Evolutionary conservation across 2,888 invertebrate species (phyloP).

Genomic region (Melieria crassipennis): DNA sequence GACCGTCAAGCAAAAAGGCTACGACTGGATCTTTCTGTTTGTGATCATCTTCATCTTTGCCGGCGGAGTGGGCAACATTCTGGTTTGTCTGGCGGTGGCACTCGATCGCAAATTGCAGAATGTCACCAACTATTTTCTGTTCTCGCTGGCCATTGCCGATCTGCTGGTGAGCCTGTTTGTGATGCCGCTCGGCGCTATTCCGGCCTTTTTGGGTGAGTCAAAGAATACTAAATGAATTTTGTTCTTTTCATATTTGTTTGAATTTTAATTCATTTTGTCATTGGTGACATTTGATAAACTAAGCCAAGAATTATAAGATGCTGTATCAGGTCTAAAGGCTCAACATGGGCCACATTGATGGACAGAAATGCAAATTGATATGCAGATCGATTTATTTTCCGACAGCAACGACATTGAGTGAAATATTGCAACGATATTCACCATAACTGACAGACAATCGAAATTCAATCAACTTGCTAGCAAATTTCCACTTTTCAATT

Average conservation of each 20-base stretch:
- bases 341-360: too few species aligned
- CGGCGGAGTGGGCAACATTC: conserved; percentile 89
- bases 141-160: conserved; percentile 94
- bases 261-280: too few species aligned
- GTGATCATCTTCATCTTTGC: conserved; percentile 87
- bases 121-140: conserved; percentile 94
- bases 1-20: conserved; percentile 52
- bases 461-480: too few species aligned
- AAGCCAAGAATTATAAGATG: too few species aligned
- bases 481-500: too few species aligned
- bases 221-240: not conserved
- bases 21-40: conserved; percentile 86
- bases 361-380: too few species aligned
- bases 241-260: not conserved
- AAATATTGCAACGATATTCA: too few species aligned
- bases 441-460: too few species aligned
- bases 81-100: conserved; percentile 93
- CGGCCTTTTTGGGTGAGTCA: conserved; percentile 89
- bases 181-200: conserved; percentile 95
- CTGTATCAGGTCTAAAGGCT: too few species aligned
- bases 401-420: too few species aligned
- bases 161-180: conserved; percentile 92
- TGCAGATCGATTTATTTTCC: too few species aligned
- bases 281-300: too few species aligned
- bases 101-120: conserved; percentile 91